Evolutionary conservation across 2,888 invertebrate genomes (phyloP).

Genomic region (Agonopterix arenella): DNA sequence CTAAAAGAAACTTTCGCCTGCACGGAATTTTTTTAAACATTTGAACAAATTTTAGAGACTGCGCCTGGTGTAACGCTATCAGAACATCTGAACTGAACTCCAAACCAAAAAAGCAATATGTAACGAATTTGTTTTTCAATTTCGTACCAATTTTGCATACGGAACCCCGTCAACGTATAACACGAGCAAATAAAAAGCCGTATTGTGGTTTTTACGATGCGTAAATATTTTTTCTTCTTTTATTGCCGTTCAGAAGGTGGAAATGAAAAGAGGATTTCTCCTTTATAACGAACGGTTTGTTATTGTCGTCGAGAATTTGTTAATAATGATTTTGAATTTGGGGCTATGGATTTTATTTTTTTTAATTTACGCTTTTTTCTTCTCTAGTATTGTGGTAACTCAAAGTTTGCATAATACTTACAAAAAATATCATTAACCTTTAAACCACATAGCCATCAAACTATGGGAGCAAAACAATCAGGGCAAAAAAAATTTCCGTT

Average conservation of each 20-base stretch:
- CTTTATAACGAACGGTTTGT: slow-evolving; percentile 25
- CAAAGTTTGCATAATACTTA: too few species aligned
- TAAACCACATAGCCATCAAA: too few species aligned
- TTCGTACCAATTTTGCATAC: slow-evolving; percentile 76
- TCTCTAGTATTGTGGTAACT: too few species aligned
- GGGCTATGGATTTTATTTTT: background rate
- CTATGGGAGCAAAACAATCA: too few species aligned
- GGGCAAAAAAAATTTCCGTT: too few species aligned
- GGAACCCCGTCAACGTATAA: slow-evolving; percentile 40
- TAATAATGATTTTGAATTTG: slow-evolving; percentile 30
- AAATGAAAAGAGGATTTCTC: slow-evolving; percentile 55
- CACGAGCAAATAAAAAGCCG: slow-evolving; percentile 57
- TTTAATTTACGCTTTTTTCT: background rate
- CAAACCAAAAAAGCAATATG: slow-evolving; percentile 71
- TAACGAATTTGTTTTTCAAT: slow-evolving; percentile 77
- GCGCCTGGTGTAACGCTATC: slow-evolving; percentile 9
- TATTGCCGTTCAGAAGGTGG: slow-evolving; percentile 51
- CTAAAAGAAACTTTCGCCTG: too few species aligned
- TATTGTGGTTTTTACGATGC: slow-evolving; percentile 72
- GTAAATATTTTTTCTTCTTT: slow-evolving; percentile 55
- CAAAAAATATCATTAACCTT: too few species aligned
- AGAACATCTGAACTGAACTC: slow-evolving; percentile 16
- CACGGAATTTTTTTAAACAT: too few species aligned
- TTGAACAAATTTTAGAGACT: too few species aligned
- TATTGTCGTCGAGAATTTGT: slow-evolving; percentile 38